phyloP scores from a whole-genome alignment of 2,888 invertebrate genomes.

The Ormyrus rosae region DNA sequence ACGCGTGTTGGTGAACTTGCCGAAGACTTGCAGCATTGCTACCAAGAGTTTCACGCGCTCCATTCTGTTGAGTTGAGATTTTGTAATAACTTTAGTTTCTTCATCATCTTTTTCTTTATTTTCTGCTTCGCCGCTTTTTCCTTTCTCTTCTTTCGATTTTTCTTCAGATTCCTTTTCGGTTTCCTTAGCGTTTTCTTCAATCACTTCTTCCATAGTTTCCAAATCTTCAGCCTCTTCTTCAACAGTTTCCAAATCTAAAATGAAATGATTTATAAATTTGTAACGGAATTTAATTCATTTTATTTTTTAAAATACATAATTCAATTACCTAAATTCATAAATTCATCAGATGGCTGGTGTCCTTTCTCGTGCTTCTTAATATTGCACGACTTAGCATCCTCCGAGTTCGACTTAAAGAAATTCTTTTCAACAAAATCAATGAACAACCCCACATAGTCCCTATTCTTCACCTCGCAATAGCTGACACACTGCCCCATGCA shows the following conservation, averaged over 20 bases:
- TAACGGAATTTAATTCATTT: not conserved
- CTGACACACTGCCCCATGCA: slow-evolving; percentile 85
- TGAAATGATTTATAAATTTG: not conserved
- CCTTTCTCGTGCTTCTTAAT: slow-evolving; percentile 71
- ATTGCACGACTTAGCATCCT: slow-evolving; percentile 79
- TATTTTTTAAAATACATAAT: not conserved
- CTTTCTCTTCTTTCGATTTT: slow-evolving; percentile 59
- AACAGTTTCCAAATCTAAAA: slow-evolving; percentile 66
- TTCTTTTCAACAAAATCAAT: slow-evolving; percentile 86
- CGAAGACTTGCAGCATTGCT: slow-evolving; percentile 85
- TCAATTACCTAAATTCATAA: slow-evolving; percentile 43
- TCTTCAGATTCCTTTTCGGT: slow-evolving; percentile 62
- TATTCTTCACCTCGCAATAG: slow-evolving; percentile 87
- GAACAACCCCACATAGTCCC: slow-evolving; percentile 88
- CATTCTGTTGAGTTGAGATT: slow-evolving; percentile 52
- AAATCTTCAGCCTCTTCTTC: slow-evolving; percentile 66
- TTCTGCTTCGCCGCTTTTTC: slow-evolving; percentile 54
- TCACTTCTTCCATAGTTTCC: slow-evolving; percentile 71
- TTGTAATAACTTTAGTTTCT: slow-evolving; percentile 43
- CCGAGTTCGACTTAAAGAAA: slow-evolving; percentile 80
- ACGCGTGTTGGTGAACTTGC: slow-evolving; percentile 88
- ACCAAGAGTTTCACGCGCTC: slow-evolving; percentile 77
- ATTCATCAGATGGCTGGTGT: slow-evolving; percentile 44
- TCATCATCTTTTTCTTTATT: slow-evolving; percentile 51
- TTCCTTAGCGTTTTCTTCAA: slow-evolving; percentile 71